phyloP scores from a whole-genome alignment of 2,113 vertebrate species.

The Phrynocephalus versicolor region DNA sequence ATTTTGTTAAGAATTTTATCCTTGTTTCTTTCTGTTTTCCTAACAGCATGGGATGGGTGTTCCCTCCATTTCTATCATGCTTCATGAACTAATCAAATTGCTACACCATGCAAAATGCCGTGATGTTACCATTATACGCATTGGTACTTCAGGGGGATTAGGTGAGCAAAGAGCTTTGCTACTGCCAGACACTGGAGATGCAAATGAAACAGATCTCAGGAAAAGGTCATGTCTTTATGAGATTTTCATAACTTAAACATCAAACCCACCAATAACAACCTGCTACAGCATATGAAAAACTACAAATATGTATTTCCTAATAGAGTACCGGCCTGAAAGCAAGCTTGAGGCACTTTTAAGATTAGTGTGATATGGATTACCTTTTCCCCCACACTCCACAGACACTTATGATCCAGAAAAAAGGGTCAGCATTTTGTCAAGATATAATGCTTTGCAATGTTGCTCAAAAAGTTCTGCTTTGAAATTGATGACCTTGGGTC shows the following conservation, averaged over 20 bases:
- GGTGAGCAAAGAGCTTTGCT: conserved; percentile 64
- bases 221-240: conserved; percentile 1
- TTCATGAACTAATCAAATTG: conserved; percentile 91
- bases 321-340: background rate
- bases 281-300: conserved; percentile 1
- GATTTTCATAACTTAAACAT: conserved; percentile 7
- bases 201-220: conserved; percentile 21
- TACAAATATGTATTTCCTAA: background rate
- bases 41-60: conserved; percentile 86
- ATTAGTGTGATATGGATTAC: background rate
- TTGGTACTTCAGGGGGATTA: conserved; percentile 87
- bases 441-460: no score
- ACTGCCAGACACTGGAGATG: background rate
- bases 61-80: conserved; percentile 89
- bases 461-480: no score
- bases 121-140: conserved; percentile 84
- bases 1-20: background rate
- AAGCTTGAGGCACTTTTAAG: background rate
- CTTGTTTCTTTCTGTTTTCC: conserved; percentile 29
- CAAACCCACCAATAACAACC: conserved; percentile 11
- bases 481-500: no score
- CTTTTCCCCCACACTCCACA: no score
- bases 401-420: no score
- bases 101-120: conserved; percentile 82
- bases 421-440: no score